Conservation (phyloP, 2,888 invertebrate species). For the Itoplectis maculator region DNA sequence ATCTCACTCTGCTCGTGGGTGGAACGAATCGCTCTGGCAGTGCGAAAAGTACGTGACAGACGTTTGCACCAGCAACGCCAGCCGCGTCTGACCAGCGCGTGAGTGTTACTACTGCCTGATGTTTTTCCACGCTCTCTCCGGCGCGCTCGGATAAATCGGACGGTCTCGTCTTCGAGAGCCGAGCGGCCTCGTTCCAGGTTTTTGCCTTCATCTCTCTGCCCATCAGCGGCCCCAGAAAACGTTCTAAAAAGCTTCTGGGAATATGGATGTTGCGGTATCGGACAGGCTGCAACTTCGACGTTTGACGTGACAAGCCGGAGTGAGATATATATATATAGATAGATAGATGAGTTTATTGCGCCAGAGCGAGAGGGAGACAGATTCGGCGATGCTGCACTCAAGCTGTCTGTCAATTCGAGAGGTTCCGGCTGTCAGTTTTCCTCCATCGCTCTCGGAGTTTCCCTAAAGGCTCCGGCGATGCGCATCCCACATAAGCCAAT, state of each 20-base stretch:
- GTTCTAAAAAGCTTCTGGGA: conserved; percentile 36
- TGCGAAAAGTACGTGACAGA: not conserved
- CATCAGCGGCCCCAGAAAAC: conserved; percentile 23
- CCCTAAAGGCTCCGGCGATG: conserved; percentile 8
- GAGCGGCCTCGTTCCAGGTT: not conserved
- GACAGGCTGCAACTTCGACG: conserved; percentile 31
- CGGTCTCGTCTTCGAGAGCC: conserved; percentile 32
- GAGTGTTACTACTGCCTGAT: not conserved
- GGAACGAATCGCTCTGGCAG: too few species aligned
- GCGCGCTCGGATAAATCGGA: conserved; percentile 33
- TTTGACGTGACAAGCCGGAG: conserved; percentile 49
- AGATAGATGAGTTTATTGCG: too few species aligned
- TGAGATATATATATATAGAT: too few species aligned
- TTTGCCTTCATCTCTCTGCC: not conserved
- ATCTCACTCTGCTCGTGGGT: too few species aligned
- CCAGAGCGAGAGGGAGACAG: too few species aligned
- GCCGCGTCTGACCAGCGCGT: not conserved
- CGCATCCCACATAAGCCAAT: not conserved
- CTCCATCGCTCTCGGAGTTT: conserved; percentile 11
- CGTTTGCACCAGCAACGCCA: not conserved
- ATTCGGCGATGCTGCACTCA: conserved; percentile 61
- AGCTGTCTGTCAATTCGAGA: conserved; percentile 61
- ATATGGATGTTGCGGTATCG: conserved; percentile 18
- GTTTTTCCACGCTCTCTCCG: not conserved
- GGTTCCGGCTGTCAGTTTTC: conserved; percentile 58